phyloP scores from a whole-genome alignment of 1,140 invertebrate species.

The Lasioglossum baleicum region DNA sequence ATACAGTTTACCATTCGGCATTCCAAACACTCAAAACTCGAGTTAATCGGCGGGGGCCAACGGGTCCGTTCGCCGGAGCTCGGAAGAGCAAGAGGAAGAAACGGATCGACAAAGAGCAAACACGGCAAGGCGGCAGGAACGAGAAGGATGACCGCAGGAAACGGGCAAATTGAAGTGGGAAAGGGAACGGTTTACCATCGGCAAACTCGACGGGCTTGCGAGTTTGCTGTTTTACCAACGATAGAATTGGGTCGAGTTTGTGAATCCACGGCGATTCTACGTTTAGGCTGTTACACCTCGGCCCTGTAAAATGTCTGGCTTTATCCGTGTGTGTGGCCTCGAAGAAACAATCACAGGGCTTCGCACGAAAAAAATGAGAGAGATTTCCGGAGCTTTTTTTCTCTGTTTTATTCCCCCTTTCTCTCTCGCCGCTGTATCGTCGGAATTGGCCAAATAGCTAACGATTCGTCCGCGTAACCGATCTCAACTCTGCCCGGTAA shows the following conservation, averaged over 20 bases:
- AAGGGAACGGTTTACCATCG: conserved; percentile 62
- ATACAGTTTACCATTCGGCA: conserved; percentile 72
- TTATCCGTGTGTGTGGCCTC: neutral
- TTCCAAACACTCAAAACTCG: conserved; percentile 75
- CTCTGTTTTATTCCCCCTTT: no score
- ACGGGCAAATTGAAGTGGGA: conserved; percentile 8
- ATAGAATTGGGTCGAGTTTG: conserved; percentile 65
- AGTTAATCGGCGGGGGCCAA: conserved; percentile 75
- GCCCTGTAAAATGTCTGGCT: neutral
- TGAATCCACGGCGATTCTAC: conserved; percentile 11
- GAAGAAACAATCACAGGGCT: neutral
- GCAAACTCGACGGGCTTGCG: conserved; percentile 64
- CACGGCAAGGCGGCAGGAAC: conserved; percentile 2
- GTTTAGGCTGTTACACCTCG: neutral
- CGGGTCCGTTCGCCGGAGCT: no score
- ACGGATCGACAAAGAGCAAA: conserved; percentile 15
- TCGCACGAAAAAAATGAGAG: neutral
- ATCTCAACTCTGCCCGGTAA: conserved; percentile 21
- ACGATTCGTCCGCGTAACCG: conserved; percentile 30
- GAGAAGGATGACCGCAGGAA: conserved; percentile 15
- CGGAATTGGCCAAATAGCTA: conserved; percentile 1
- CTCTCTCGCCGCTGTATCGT: neutral
- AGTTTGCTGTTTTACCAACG: conserved; percentile 68
- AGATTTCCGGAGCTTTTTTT: neutral
- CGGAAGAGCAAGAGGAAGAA: conserved; percentile 22